Evolutionary conservation across 2,797 vertebrate genomes (phyloP), one percentile per base, ranked within the genome.

Genomic region (Spea hammondii): DNA sequence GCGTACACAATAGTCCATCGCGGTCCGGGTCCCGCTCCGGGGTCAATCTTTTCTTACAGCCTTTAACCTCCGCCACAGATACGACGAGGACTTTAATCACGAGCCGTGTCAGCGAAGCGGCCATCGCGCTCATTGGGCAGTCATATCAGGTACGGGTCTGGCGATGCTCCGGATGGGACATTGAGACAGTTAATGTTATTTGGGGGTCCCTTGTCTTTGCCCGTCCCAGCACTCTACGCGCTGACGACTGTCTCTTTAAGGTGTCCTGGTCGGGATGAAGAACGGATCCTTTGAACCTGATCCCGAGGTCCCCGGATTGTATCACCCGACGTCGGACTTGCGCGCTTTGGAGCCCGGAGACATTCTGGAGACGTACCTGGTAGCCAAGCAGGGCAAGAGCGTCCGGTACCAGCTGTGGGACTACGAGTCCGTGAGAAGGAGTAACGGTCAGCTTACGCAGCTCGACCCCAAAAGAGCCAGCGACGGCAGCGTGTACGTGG

Each of bases 351-450:
- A 50, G 2, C 48, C 54, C 17, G 2, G 62, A 0, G 13, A 81
- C 5, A 82, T 83, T 0, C 79, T 83, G 1, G 88, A 94, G 50
- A 80, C 88, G n/a, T 92, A 92, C 84, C 78, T 96, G 81, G 87
- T 97, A 17, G 92, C 94, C n/a, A 97, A 98, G 85, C 96, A 98
- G 86, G 96, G 96, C 48, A 97, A 96, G 86, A 97, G 96, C 83
- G 89, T 93, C 72, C 93, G 88, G 62, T 95, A 94, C 84, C 95
- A 96, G 87, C 87, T 98, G 79, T 98, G 96, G 96, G 90, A 84
- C 74, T 87, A 93, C 47, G 85, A 90, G 54, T 84, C 82, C 0
- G 72, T 96, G 1, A 86, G 86, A 44, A 86, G 88, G 7, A 97
- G 96, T 88, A 98, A 97, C 13, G 65, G 82, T 13, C 96, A 98